Base-by-base conservation (phyloP, 2,113 vertebrate species). In the Corythoichthys intestinalis region DNA sequence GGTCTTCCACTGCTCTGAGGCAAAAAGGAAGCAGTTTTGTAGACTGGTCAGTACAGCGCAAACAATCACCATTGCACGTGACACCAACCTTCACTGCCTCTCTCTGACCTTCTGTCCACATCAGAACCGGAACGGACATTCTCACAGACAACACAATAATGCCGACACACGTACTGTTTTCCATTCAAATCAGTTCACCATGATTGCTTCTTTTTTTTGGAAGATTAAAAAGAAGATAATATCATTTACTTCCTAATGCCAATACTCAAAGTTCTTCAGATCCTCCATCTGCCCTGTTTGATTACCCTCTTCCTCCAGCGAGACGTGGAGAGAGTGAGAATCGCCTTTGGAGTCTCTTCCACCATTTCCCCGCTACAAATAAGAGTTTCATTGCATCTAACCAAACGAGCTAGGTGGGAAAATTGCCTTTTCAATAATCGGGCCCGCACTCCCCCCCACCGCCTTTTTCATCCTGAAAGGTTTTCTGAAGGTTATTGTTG, bases 361-460 rank as follows among this genome's bases (percentile, higher is more conserved):
- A n/a, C 76, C 76, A 73, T 84, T 85, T 81, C 54, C 71, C 72
- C 71, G 71, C 72, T 66, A 77, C 74, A 73, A 83, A 88, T 83
- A 80, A 87, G 77, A 83, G 73, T 86, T 78, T 83, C 74, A 83
- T 83, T 70, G 50, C 71, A 59, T 78, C 28, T 37, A 52, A 71
- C 61, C 66, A 75, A 82, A 79, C 61, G 59, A 71, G 79, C 78
- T 71, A 68, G 77, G 60, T 75, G 70, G 68, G 70, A 84, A 83
- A 86, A 86, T 85, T 79, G 81, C 76, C 85, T 88, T 84, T 83
- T 82, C 74, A 87, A 86, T 89, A 85, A 83, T 83, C 72, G 65
- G 49, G 59, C 65, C 66, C 63, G 78, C 73, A 66, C 10, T 2
- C n/a, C 20, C 2, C 15, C n/a, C 28, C 6, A 2, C n/a, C 53